Evolutionary conservation across 2,888 invertebrate species (phyloP).

Genomic region (Tiliacea citrago): DNA sequence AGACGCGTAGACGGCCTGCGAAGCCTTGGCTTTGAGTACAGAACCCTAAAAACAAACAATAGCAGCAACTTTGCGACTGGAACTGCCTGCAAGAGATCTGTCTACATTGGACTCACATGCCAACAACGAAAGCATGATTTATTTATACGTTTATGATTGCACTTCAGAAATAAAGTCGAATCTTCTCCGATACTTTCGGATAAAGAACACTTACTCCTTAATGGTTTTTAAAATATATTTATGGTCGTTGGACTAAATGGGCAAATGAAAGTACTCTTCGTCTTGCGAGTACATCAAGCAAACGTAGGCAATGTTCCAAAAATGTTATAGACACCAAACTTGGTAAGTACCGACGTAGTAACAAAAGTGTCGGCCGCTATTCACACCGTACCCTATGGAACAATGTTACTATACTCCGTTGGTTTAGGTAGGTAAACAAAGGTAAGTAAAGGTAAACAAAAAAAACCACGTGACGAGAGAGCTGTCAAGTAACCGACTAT

Average conservation of each 20-base stretch:
- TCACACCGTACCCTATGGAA: conserved; percentile 58
- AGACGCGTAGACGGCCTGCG: not conserved
- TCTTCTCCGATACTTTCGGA: conserved; percentile 33
- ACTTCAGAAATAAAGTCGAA: conserved; percentile 45
- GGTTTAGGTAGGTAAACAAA: too few relatives aligned
- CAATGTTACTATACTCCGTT: not conserved
- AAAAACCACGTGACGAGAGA: too few relatives aligned
- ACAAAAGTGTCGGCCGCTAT: conserved; percentile 49
- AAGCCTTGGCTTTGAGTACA: not conserved
- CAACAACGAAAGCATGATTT: conserved; percentile 39
- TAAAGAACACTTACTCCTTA: conserved; percentile 47
- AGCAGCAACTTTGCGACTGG: not conserved
- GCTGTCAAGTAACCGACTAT: too few relatives aligned
- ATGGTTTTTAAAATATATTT: conserved; percentile 60
- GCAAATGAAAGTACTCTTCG: conserved; percentile 44
- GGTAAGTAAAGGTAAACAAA: too few relatives aligned
- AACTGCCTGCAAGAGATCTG: conserved; percentile 18
- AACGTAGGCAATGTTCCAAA: conserved; percentile 71
- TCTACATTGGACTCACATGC: conserved; percentile 4
- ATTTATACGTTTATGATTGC: conserved; percentile 52
- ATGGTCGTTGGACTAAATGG: conserved; percentile 46
- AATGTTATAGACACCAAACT: conserved; percentile 62
- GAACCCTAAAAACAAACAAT: conserved; percentile 18
- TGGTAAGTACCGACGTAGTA: conserved; percentile 55
- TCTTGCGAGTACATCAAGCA: conserved; percentile 49